Percentiles rank a stretch among this genome's conserved stretches.
phyloP scores from a whole-genome alignment of 1,140 invertebrate species.

The Radopholus similis region DNA sequence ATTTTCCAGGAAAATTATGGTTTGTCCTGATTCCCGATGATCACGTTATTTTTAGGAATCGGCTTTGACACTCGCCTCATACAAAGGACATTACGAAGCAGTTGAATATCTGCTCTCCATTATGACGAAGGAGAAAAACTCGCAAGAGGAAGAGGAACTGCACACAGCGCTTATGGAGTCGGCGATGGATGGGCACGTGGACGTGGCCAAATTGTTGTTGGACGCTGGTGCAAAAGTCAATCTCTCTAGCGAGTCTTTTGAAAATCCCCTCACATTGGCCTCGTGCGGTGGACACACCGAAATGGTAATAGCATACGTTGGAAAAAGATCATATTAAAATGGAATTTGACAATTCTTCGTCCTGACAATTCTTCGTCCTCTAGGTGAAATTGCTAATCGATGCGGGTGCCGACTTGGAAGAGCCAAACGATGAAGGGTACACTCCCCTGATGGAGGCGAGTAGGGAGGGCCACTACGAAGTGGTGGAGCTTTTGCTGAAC shows the following conservation, averaged over 20 bases:
- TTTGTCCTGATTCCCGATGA: neutral
- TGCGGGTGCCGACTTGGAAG: slow-evolving; percentile 94
- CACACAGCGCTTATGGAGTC: slow-evolving; percentile 99
- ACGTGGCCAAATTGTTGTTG: slow-evolving; percentile 62
- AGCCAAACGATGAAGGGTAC: slow-evolving; percentile 92
- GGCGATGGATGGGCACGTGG: slow-evolving; percentile 92
- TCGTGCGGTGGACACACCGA: slow-evolving; percentile 97
- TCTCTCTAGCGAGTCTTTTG: slow-evolving; percentile 98
- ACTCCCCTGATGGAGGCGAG: slow-evolving; percentile 84
- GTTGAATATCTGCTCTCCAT: slow-evolving; percentile 65
- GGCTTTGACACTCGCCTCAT: slow-evolving; percentile 85
- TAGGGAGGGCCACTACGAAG: slow-evolving; percentile 77
- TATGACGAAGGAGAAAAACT: slow-evolving; percentile 63
- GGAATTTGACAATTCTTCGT: neutral
- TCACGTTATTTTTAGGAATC: slow-evolving; percentile 73
- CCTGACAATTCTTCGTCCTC: neutral
- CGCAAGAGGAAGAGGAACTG: slow-evolving; percentile 96
- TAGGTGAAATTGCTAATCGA: slow-evolving; percentile 76
- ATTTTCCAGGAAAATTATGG: neutral
- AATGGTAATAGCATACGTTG: slow-evolving; percentile 69
- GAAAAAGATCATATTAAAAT: slow-evolving; percentile 1
- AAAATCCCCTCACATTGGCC: slow-evolving; percentile 92
- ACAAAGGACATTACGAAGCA: slow-evolving; percentile 95
- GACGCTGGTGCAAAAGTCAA: slow-evolving; percentile 81
- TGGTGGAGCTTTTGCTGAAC: slow-evolving; percentile 49